Base-by-base conservation (phyloP, 2,888 invertebrate species). In the Troides helena region DNA sequence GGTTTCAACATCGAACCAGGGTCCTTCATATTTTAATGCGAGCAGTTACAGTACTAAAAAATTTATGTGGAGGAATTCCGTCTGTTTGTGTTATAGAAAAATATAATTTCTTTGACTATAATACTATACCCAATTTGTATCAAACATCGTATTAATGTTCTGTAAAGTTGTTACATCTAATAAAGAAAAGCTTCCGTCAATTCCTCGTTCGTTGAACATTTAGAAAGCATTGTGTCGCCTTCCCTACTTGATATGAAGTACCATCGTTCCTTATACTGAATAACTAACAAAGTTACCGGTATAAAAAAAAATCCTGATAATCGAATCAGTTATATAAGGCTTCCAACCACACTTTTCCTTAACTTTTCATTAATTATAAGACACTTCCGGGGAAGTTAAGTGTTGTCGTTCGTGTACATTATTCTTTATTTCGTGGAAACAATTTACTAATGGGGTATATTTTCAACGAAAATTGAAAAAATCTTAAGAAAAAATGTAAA, bases 341-440 rank as follows among this genome's bases (percentile, higher is more conserved):
- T 62, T 61, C 50, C 23, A 46, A 59, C 57, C 50, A 46, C 36
- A 58, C 69, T 69, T 69, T 69, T 69, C 46, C 46, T 36, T 50
- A 46, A 66, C 65, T 65, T 69, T 66, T 58, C 57, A 58, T 46
- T 69, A 69, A 69, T 69, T 69, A 65, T 66, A 66, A 69, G 62
- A 66, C 58, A 62, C 58, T 66, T 66, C 62, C 46, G 30, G 25
- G 23, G 62, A 66, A 66, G 50, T 66, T 66, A 7, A 66, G 23
- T 62, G 25, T 57, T 10, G 18, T 39, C 62, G 39, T 58, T n/a
- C 17, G 50, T 8, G 62, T 69, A 39, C 58, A 66, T 65, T 46
- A 58, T 66, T 69, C 62, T 30, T 59, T 65, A 17, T 21, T 56
- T 56, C 56, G 56, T 21, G 21, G 18, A n/a, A 56, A 21, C 21